These are phyloP conservation scores for Chrysochloris asiatica DNA, from an alignment of 2,113 vertebrate genomes.

Conservation along the genomic window DNA sequence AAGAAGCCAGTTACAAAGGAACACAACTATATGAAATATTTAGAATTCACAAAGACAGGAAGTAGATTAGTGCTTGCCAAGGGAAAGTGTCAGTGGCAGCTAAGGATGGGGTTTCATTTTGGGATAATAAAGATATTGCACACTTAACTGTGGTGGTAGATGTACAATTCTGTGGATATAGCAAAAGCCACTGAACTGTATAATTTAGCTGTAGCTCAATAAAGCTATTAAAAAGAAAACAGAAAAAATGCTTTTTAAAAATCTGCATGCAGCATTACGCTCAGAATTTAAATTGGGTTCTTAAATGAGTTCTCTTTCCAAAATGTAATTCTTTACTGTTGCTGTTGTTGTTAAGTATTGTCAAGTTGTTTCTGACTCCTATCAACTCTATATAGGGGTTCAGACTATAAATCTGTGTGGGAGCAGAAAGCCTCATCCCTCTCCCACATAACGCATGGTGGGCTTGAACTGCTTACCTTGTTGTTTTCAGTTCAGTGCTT, in stretches of 20 bases:
- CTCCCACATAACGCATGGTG: too few species aligned
- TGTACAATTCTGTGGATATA: background rate
- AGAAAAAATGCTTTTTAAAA: background rate
- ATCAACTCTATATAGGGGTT: too few species aligned
- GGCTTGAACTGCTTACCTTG: too few species aligned
- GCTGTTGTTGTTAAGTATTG: too few species aligned
- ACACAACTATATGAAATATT: background rate
- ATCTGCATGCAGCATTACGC: background rate
- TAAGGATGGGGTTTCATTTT: background rate
- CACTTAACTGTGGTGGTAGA: background rate
- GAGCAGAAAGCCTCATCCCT: too few species aligned
- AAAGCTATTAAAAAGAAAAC: background rate
- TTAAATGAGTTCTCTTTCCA: constrained; percentile 28
- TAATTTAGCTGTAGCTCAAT: background rate
- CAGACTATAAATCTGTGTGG: too few species aligned
- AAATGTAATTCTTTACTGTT: background rate
- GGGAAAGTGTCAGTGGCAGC: background rate
- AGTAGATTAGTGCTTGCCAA: background rate
- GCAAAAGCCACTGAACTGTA: background rate
- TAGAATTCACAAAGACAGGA: background rate
- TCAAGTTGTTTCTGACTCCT: too few species aligned
- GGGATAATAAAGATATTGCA: background rate
- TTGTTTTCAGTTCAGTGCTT: too few species aligned
- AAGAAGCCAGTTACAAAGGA: background rate
- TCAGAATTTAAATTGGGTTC: constrained; percentile 26